Percentiles rank a stretch among this genome's conserved stretches.
These are phyloP conservation scores for Pinctada fucata DNA, from an alignment of 2,888 invertebrate species.

Conservation along the genomic window DNA sequence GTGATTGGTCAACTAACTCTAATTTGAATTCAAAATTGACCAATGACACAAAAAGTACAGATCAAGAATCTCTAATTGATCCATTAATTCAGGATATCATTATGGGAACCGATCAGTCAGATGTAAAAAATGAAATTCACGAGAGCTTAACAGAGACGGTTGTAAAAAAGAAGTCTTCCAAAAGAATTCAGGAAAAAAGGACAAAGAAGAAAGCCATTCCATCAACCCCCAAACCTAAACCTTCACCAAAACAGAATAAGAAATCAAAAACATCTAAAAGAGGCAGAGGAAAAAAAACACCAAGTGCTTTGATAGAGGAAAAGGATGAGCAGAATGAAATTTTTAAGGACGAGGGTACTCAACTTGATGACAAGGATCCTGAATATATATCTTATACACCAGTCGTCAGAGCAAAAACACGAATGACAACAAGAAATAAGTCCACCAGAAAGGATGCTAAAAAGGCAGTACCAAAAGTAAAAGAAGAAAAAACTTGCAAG, in stretches of 20 bases:
- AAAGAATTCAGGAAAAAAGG: too few species aligned
- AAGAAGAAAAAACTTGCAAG: neutral
- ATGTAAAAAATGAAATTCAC: too few species aligned
- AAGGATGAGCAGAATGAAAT: neutral
- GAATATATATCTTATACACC: neutral
- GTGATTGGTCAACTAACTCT: slow-evolving; percentile 12
- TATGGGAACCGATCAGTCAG: neutral
- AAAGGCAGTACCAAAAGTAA: neutral
- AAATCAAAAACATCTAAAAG: neutral
- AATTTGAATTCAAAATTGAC: neutral
- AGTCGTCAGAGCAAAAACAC: neutral
- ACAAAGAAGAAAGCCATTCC: neutral
- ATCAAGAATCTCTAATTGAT: neutral
- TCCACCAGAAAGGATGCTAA: neutral
- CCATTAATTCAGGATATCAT: neutral
- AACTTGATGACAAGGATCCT: neutral
- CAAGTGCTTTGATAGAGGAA: neutral
- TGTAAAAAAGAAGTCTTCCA: too few species aligned
- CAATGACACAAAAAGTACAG: neutral
- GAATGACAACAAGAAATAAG: neutral
- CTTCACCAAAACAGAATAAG: neutral
- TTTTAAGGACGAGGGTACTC: neutral
- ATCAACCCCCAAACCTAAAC: neutral
- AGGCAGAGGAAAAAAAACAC: neutral
- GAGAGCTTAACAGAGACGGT: too few species aligned